phyloP scores from a whole-genome alignment of 2,797 vertebrate species.

The Percopsis omiscomaycus region DNA sequence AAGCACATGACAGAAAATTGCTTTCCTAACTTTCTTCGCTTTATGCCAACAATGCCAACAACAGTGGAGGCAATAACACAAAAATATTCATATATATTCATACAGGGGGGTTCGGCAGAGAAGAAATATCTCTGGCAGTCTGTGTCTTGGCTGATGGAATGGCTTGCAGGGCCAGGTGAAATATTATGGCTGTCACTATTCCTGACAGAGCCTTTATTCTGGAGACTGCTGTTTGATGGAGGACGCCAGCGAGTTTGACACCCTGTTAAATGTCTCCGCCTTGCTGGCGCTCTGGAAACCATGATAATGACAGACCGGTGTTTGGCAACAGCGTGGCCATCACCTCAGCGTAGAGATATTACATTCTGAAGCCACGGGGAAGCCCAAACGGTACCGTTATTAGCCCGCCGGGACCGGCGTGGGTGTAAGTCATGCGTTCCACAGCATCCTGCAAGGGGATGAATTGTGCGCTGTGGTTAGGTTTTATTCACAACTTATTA shows the following conservation, averaged over 20 bases:
- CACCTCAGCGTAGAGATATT: constrained; percentile 28
- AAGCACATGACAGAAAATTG: constrained; percentile 23
- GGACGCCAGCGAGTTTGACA: constrained; percentile 64
- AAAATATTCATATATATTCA: constrained; percentile 55
- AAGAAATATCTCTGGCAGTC: constrained; percentile 35
- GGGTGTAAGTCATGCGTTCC: constrained; percentile 24
- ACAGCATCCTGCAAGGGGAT: constrained; percentile 13
- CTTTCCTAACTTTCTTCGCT: constrained; percentile 25
- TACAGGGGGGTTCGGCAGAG: constrained; percentile 5
- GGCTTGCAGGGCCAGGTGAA: constrained; percentile 60
- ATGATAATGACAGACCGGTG: constrained; percentile 38
- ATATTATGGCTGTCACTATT: constrained; percentile 67
- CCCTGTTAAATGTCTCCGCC: constrained; percentile 65
- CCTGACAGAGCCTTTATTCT: constrained; percentile 70
- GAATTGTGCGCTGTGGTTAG: constrained; percentile 18
- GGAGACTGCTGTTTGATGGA: constrained; percentile 64
- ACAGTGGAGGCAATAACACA: constrained; percentile 34
- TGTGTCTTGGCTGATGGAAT: constrained; percentile 56
- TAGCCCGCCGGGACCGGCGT: constrained; percentile 32
- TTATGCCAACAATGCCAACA: constrained; percentile 41
- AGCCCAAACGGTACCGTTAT: constrained; percentile 28
- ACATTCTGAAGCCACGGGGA: constrained; percentile 38
- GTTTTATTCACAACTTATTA: constrained; percentile 22
- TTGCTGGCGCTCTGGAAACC: constrained; percentile 53
- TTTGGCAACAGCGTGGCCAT: constrained; percentile 36